A percentile compares a stretch with the other conserved stretches of the same genome.
Conservation (phyloP, 1,140 invertebrate species). For the Drosophila parabipectinata region DNA sequence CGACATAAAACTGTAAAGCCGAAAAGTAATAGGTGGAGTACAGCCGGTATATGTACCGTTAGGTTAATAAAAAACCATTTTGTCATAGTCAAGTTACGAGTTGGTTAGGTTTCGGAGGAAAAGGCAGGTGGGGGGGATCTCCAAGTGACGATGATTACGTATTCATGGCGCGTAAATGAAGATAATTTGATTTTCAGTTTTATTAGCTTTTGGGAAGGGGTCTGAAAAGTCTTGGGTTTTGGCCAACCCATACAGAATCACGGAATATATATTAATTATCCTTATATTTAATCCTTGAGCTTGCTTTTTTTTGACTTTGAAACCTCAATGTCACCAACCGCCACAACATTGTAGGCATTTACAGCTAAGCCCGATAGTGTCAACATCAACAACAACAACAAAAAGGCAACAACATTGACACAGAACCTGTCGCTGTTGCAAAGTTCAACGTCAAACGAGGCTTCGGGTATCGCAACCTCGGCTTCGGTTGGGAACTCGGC, state of each 20-base stretch:
- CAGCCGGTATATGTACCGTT: conserved; percentile 60
- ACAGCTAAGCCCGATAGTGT: conserved; percentile 71
- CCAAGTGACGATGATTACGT: conserved; percentile 47
- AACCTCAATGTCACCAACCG: conserved; percentile 77
- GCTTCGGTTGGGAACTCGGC: conserved; percentile 35
- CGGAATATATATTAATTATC: neutral
- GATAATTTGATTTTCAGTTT: conserved; percentile 59
- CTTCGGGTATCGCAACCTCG: conserved; percentile 8
- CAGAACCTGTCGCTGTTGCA: conserved; percentile 70
- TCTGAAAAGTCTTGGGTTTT: conserved; percentile 12
- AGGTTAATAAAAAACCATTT: conserved; percentile 68
- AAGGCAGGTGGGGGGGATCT: conserved; percentile 3
- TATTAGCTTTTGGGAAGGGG: neutral
- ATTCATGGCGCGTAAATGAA: conserved; percentile 72
- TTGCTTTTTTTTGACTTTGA: neutral
- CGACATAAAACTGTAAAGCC: conserved; percentile 51
- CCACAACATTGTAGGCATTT: conserved; percentile 63
- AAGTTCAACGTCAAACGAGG: conserved; percentile 67
- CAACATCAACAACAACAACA: conserved; percentile 46
- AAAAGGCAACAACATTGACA: conserved; percentile 58
- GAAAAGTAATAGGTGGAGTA: conserved; percentile 46
- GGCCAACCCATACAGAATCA: neutral
- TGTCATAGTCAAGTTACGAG: conserved; percentile 65
- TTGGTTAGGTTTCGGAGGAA: conserved; percentile 6
- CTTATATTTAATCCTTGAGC: neutral